Evolutionary conservation across 2,888 invertebrate species (phyloP).

Genomic region (Tetanocera ferruginea): DNA sequence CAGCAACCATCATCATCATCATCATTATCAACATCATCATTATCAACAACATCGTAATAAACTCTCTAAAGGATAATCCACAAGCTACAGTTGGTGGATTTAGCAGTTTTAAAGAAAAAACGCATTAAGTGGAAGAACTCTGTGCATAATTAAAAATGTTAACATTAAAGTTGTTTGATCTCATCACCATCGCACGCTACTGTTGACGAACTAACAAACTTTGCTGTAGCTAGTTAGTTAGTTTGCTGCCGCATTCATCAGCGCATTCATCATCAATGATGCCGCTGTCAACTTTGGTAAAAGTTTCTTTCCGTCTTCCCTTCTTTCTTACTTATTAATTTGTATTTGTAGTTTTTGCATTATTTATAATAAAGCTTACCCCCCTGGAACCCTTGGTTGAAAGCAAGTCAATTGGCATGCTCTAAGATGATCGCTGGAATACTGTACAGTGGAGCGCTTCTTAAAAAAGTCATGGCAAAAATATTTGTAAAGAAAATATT

Average conservation of each 20-base stretch:
- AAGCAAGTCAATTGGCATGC: too few species aligned
- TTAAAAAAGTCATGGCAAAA: too few species aligned
- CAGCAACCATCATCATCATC: too few species aligned
- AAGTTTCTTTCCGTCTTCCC: not conserved
- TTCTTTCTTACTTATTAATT: not conserved
- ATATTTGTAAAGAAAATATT: too few species aligned
- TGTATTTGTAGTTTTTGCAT: not conserved
- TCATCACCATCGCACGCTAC: slow-evolving; percentile 28
- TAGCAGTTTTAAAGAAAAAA: too few species aligned
- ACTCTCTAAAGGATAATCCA: too few species aligned
- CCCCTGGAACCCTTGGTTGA: too few species aligned
- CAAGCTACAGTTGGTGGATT: too few species aligned
- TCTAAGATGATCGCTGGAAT: too few species aligned
- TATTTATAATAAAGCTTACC: not conserved
- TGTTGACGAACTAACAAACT: not conserved
- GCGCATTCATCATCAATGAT: not conserved
- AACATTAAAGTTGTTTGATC: slow-evolving; percentile 35
- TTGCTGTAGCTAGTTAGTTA: not conserved
- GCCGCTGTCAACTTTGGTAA: slow-evolving; percentile 24
- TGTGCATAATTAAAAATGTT: slow-evolving; percentile 36
- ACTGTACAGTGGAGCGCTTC: too few species aligned
- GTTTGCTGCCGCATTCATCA: not conserved
- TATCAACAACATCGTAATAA: too few species aligned
- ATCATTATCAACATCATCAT: too few species aligned
- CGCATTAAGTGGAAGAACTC: not conserved